These are phyloP conservation scores for Prosopocoilus inquinatus DNA, from an alignment of 2,888 invertebrate species.

Conservation along the genomic window DNA sequence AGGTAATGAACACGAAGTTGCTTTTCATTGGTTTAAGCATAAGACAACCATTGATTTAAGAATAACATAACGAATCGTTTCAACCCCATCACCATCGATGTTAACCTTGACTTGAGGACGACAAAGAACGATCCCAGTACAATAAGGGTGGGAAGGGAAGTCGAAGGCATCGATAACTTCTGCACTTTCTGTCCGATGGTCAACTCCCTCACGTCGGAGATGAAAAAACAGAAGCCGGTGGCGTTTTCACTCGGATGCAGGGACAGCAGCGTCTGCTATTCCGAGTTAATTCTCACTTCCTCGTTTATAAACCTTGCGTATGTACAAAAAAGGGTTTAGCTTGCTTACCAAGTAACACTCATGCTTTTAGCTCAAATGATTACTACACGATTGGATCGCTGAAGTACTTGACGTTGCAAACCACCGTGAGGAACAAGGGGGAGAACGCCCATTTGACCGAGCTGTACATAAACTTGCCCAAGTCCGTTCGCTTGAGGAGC, in stretches of 20 bases:
- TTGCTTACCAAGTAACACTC: neutral
- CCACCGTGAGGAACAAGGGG: conserved; percentile 47
- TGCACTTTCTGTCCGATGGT: conserved; percentile 36
- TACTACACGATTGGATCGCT: conserved; percentile 43
- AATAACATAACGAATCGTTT: conserved; percentile 7
- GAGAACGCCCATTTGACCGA: conserved; percentile 55
- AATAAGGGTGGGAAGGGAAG: conserved; percentile 19
- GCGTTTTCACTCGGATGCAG: conserved; percentile 42
- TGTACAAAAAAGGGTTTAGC: conserved; percentile 2
- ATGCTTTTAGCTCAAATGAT: conserved; percentile 26
- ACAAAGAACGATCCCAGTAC: conserved; percentile 14
- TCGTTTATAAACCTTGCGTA: conserved; percentile 29
- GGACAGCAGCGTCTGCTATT: conserved; percentile 36
- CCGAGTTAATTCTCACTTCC: conserved; percentile 32
- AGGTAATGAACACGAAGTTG: neutral
- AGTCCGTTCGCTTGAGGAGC: conserved; percentile 34
- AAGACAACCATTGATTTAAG: neutral
- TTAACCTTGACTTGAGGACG: conserved; percentile 20
- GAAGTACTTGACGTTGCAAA: conserved; percentile 36
- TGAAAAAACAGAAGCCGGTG: conserved; percentile 33
- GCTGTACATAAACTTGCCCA: conserved; percentile 50
- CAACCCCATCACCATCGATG: conserved; percentile 29
- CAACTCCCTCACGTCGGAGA: conserved; percentile 20
- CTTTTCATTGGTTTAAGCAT: neutral
- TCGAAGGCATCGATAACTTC: conserved; percentile 29